Evolutionary conservation across 2,797 vertebrate species (phyloP).

Genomic region (Gallirallus australis): DNA sequence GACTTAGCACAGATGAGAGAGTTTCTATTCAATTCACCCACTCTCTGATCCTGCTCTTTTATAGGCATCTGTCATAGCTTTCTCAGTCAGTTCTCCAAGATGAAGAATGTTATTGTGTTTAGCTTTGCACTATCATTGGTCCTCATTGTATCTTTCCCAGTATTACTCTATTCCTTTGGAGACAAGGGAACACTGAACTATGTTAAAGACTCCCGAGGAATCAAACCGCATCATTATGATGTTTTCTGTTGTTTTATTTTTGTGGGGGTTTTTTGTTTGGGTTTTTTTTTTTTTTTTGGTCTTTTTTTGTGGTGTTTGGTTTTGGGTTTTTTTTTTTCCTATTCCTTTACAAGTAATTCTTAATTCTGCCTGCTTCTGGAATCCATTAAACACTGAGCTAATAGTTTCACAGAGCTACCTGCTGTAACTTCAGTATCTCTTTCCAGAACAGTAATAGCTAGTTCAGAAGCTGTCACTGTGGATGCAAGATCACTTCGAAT

Average conservation of each 20-base stretch:
- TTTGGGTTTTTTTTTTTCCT: background rate
- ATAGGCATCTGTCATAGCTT: background rate
- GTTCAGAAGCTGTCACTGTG: slow-evolving; percentile 16
- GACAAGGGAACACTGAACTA: background rate
- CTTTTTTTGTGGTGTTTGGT: background rate
- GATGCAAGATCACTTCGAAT: background rate
- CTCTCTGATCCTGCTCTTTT: background rate
- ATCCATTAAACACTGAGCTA: background rate
- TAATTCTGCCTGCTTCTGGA: background rate
- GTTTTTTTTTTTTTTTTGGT: background rate
- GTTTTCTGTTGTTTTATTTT: background rate
- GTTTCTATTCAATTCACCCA: background rate
- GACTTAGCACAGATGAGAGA: background rate
- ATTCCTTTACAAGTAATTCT: background rate
- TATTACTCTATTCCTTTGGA: background rate
- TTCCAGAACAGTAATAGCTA: background rate
- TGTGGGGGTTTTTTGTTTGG: no score
- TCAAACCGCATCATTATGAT: background rate
- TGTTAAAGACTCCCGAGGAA: background rate
- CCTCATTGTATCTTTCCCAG: background rate
- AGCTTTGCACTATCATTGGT: background rate
- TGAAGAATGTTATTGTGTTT: background rate
- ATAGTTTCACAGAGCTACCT: background rate
- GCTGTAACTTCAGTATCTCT: background rate
- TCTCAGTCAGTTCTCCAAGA: background rate